Evolutionary conservation across 1,140 invertebrate genomes (phyloP).

Genomic region (Plutomurus gul): DNA sequence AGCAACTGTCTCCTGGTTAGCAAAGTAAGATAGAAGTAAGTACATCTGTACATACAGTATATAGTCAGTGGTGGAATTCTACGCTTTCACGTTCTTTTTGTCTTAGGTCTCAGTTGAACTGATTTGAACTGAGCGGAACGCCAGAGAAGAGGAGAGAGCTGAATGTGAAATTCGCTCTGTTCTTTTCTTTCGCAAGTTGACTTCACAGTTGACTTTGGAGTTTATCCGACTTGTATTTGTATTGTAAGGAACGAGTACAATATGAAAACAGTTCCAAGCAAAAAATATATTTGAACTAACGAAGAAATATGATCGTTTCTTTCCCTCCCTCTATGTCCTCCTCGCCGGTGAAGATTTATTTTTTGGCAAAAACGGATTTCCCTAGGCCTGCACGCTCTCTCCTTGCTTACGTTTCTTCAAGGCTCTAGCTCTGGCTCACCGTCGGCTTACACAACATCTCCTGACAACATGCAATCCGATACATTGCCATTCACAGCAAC

Average conservation of each 20-base stretch:
- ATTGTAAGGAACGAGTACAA: slow-evolving; percentile 4
- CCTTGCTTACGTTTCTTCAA: background rate
- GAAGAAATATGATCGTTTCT: slow-evolving; percentile 37
- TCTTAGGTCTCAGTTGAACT: too few species aligned
- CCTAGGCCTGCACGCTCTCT: background rate
- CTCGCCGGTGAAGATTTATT: slow-evolving; percentile 33
- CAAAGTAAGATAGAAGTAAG: too few species aligned
- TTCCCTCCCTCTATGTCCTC: slow-evolving; percentile 23
- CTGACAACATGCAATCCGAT: slow-evolving; percentile 9
- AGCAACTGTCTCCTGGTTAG: too few species aligned
- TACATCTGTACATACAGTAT: too few species aligned
- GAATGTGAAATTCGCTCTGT: background rate
- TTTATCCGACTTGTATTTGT: slow-evolving; percentile 12
- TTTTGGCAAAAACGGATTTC: slow-evolving; percentile 32
- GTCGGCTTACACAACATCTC: background rate
- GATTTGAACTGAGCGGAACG: too few species aligned
- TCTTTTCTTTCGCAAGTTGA: background rate
- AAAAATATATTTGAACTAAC: slow-evolving; percentile 35
- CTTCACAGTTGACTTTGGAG: slow-evolving; percentile 14
- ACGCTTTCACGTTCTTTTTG: too few species aligned
- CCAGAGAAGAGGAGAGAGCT: background rate
- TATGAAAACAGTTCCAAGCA: slow-evolving; percentile 29
- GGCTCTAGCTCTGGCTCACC: background rate
- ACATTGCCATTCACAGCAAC: background rate
- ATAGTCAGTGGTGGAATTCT: too few species aligned